phyloP scores from a whole-genome alignment of 1,140 invertebrate genomes.

The Drosophila tani region DNA sequence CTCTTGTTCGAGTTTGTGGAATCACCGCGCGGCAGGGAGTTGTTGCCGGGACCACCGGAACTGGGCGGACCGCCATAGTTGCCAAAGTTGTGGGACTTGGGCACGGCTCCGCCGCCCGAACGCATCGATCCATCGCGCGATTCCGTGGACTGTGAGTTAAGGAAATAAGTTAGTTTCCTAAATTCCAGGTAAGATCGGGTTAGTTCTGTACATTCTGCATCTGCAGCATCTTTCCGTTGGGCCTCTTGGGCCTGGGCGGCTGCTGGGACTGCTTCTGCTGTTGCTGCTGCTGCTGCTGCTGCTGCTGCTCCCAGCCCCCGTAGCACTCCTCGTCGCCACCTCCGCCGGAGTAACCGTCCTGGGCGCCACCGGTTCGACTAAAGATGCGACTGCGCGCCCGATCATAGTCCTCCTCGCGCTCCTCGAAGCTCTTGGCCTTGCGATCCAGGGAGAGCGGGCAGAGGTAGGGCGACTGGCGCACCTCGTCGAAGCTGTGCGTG shows the following conservation, averaged over 20 bases:
- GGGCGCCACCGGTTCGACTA: constrained; percentile 85
- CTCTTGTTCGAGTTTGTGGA: constrained; percentile 82
- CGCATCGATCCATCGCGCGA: constrained; percentile 82
- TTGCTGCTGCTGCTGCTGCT: constrained; percentile 45
- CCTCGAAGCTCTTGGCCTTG: constrained; percentile 95
- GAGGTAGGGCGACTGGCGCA: constrained; percentile 76
- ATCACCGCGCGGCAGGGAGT: constrained; percentile 85
- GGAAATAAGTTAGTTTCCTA: neutral
- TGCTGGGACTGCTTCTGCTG: constrained; percentile 53
- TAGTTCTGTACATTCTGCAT: constrained; percentile 72
- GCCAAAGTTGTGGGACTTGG: constrained; percentile 94
- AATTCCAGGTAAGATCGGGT: neutral
- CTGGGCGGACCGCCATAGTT: constrained; percentile 88
- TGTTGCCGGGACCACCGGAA: constrained; percentile 62
- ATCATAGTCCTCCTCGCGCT: constrained; percentile 95
- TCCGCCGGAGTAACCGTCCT: constrained; percentile 60
- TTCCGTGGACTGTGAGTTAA: constrained; percentile 86
- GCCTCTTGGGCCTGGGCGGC: constrained; percentile 66
- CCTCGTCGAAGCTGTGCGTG: constrained; percentile 91
- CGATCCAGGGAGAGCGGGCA: constrained; percentile 88
- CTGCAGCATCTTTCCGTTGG: constrained; percentile 81
- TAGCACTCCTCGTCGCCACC: constrained; percentile 64
- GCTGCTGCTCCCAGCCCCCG: constrained; percentile 60
- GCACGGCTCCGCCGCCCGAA: constrained; percentile 88
- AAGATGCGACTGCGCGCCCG: constrained; percentile 93